phyloP scores from a whole-genome alignment of 2,797 vertebrate genomes.

The Carapus acus region DNA sequence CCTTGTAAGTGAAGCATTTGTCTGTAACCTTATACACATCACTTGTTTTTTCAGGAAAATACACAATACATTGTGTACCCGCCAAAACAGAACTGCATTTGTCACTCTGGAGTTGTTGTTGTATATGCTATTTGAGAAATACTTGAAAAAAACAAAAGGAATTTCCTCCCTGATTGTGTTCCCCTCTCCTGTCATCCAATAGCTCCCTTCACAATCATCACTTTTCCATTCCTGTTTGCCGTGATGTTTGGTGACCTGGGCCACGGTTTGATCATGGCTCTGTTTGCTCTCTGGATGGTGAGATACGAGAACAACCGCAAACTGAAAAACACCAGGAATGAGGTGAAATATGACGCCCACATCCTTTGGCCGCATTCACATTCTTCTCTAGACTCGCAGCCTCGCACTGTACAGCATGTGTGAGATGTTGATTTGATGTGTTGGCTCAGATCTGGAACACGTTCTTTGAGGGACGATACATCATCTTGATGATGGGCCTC shows the following conservation, averaged over 20 bases:
- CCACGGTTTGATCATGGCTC: conserved; percentile 87
- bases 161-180: not conserved
- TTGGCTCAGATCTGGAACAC: conserved; percentile 83
- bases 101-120: too few relatives aligned
- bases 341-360: conserved; percentile 69
- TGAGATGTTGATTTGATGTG: conserved; percentile 12
- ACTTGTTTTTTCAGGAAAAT: too few relatives aligned
- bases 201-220: conserved; percentile 95
- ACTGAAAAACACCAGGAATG: conserved; percentile 81
- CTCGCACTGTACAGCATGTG: not conserved
- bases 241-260: conserved; percentile 98
- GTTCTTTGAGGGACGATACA: conserved; percentile 92
- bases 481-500: conserved; percentile 93
- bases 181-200: not conserved
- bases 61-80: too few relatives aligned
- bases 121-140: not conserved
- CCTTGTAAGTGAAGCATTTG: conserved; percentile 74
- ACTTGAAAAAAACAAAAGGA: not conserved
- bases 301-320: conserved; percentile 85
- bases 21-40: not conserved
- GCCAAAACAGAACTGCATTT: too few relatives aligned
- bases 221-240: conserved; percentile 94
- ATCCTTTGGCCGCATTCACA: rapidly evolving
- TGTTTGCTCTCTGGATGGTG: conserved; percentile 88
- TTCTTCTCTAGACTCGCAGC: not conserved